phyloP scores from a whole-genome alignment of 37 sponge, comb jelly and placozoan genomes.

The Amphimedon queenslandica region DNA sequence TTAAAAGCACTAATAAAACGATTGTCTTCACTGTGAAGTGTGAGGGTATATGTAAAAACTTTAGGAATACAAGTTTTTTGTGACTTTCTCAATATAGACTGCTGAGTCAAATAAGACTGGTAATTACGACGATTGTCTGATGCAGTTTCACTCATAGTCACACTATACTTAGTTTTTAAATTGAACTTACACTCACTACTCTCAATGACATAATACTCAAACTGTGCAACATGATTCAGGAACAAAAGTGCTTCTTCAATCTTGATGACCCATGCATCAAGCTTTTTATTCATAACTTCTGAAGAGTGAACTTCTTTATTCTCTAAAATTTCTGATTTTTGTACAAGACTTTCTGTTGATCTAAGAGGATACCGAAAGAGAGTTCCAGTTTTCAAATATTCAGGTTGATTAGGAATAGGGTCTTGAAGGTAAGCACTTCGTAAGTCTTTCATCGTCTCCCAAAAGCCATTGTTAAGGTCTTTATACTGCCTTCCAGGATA shows the following conservation, averaged over 20 bases:
- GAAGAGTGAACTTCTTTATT: slow-evolving; percentile 13
- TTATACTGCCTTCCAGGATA: slow-evolving; percentile 44
- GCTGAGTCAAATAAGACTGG: too few species aligned
- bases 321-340: too few species aligned
- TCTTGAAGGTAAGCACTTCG: slow-evolving; percentile 19
- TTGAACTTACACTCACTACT: too few species aligned
- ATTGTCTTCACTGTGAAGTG: not conserved
- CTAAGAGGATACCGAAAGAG: slow-evolving; percentile 69
- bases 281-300: not conserved
- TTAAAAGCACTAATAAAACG: not conserved
- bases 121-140: not conserved
- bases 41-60: not conserved
- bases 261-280: slow-evolving; percentile 36
- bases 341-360: too few species aligned
- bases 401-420: not conserved
- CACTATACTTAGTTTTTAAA: not conserved
- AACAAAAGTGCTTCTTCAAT: slow-evolving; percentile 55
- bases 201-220: slow-evolving; percentile 45
- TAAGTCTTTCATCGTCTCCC: slow-evolving; percentile 47
- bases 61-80: not conserved
- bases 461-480: slow-evolving; percentile 20
- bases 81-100: too few species aligned
- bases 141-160: not conserved
- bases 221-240: slow-evolving; percentile 41
- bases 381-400: slow-evolving; percentile 30